Percentiles rank a stretch among this genome's conserved stretches.
These are phyloP conservation scores for Bruchidius siliquastri DNA, from an alignment of 2,888 invertebrate species.

Conservation along the genomic window DNA sequence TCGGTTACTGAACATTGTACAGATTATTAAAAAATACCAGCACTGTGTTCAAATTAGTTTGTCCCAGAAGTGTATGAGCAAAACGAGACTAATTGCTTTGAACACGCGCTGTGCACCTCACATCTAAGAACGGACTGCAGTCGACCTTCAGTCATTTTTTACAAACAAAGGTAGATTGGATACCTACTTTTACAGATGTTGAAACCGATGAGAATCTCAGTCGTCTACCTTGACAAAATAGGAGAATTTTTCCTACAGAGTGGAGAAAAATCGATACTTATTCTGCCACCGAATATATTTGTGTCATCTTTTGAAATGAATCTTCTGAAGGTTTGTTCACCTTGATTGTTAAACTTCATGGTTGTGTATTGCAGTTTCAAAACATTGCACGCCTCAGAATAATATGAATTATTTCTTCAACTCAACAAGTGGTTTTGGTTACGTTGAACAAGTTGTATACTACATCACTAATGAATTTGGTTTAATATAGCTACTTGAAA, in stretches of 20 bases:
- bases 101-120: neutral
- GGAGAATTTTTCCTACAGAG: neutral
- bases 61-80: neutral
- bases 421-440: too few relatives aligned
- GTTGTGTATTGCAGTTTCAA: too few relatives aligned
- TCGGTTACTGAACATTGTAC: neutral
- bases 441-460: too few relatives aligned
- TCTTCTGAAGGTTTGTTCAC: too few relatives aligned
- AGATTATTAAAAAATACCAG: neutral
- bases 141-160: neutral
- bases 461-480: too few relatives aligned
- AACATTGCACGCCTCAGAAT: too few relatives aligned
- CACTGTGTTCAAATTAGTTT: neutral
- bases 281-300: neutral
- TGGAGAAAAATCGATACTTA: neutral
- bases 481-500: too few relatives aligned
- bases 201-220: neutral
- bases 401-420: too few relatives aligned
- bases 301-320: too few relatives aligned
- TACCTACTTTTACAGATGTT: neutral
- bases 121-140: neutral
- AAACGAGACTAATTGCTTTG: neutral
- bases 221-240: neutral
- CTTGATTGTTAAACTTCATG: too few relatives aligned
- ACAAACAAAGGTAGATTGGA: neutral